phyloP scores from a whole-genome alignment of 2,888 invertebrate species.

The Nymphalis polychloros region DNA sequence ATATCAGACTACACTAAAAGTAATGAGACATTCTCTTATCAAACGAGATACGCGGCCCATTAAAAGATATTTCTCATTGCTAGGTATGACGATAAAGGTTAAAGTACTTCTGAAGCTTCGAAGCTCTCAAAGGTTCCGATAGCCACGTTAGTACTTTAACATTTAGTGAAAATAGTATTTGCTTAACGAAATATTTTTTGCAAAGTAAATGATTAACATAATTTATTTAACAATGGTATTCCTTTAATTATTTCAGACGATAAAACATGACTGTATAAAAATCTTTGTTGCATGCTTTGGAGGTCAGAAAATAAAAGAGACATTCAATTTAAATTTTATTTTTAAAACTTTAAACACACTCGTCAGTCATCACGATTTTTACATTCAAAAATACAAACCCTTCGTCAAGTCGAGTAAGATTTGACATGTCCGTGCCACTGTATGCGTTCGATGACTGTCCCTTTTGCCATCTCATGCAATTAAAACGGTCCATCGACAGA shows the following conservation, averaged over 20 bases:
- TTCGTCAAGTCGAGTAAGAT: conserved; percentile 48
- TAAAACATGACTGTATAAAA: neutral
- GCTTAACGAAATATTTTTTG: conserved; percentile 2
- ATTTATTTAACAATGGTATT: neutral
- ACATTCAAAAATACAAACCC: conserved; percentile 33
- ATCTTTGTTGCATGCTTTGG: neutral
- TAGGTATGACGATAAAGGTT: conserved; percentile 22
- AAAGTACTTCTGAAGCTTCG: conserved; percentile 25
- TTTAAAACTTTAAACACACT: conserved; percentile 17
- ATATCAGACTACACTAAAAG: conserved; percentile 34
- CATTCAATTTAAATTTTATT: conserved; percentile 20
- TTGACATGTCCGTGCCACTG: conserved; percentile 59
- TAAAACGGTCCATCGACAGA: conserved; percentile 65
- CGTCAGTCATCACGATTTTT: conserved; percentile 15
- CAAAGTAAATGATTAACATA: neutral
- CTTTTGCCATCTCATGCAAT: conserved; percentile 75
- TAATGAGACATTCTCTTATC: conserved; percentile 37
- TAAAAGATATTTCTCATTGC: conserved; percentile 33
- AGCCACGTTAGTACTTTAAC: neutral
- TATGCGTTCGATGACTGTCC: conserved; percentile 46
- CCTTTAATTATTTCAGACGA: conserved; percentile 1
- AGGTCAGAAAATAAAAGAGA: conserved; percentile 9
- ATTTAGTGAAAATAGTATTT: conserved; percentile 4
- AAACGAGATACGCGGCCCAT: conserved; percentile 30
- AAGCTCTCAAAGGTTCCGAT: conserved; percentile 8